Evolutionary conservation across 2,113 vertebrate genomes (phyloP).

Genomic region (Sceloporus undulatus): DNA sequence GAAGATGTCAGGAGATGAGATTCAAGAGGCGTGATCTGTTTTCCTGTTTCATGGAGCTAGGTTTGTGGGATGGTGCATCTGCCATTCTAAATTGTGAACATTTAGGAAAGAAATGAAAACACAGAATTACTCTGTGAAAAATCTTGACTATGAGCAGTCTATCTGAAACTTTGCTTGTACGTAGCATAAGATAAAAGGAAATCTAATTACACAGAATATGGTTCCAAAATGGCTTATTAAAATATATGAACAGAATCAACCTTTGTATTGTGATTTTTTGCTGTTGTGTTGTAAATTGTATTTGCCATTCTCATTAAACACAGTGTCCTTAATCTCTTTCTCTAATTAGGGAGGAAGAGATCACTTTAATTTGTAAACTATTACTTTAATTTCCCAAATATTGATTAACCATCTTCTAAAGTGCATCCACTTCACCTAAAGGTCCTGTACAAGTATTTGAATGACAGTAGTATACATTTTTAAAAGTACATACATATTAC

Average conservation of each 20-base stretch:
- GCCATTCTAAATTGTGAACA: neutral
- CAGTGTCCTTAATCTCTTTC: neutral
- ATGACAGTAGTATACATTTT: conserved; percentile 20
- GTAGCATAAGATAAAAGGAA: neutral
- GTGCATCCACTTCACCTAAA: conserved; percentile 9
- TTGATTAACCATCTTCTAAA: conserved; percentile 30
- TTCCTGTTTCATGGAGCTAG: neutral
- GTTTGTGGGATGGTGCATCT: neutral
- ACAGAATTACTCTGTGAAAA: neutral
- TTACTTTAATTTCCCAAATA: conserved; percentile 27
- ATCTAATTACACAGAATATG: neutral
- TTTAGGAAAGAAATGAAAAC: neutral
- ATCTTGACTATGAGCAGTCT: neutral
- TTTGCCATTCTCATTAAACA: conserved; percentile 20
- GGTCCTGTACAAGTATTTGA: neutral
- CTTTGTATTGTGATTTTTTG: neutral
- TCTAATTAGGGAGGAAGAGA: neutral
- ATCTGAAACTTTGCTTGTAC: neutral
- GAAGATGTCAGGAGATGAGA: neutral
- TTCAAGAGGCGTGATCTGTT: neutral
- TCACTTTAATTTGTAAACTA: too few species aligned
- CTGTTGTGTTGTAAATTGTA: conserved; percentile 5
- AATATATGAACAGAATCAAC: neutral
- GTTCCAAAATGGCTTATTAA: neutral
- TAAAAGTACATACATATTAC: neutral